Base-by-base conservation (phyloP, 2,888 invertebrate genomes). In the Spisula subtruncata region DNA sequence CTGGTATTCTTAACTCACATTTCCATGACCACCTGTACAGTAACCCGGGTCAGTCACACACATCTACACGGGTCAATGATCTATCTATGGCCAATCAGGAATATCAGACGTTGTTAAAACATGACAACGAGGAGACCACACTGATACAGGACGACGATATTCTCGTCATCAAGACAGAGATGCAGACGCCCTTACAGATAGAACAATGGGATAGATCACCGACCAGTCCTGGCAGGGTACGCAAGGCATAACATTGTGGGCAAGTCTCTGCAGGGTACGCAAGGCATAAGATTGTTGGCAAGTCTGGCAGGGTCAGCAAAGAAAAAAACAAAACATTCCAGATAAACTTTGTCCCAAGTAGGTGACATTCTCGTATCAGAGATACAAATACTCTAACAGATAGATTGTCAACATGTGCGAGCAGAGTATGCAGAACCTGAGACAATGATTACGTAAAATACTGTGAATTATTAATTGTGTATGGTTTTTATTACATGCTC, bases 141-240 rank as follows among this genome's bases (percentile, higher is more conserved):
- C 25, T 86, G 12, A 60, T 86, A 16, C 54, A 51, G 20, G 32
- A 86, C 56, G 48, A 71, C 18, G 71, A 66, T 10, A 81, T 85
- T 41, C 35, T 83, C n/a, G 46, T 85, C 8, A 41, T 84, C 18
- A 87, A 81, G 20, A 84, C 75, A 35, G 86, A 84, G 60, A 83
- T 86, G 25, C 86, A 89, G 80, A 89, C 87, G n/a, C 91, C 91
- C n/a, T 48, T 91, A 18, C 83, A 84, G 20, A 92, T 92, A 81
- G 90, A 92, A 85, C 89, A 89, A 32, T 92, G 92, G 92, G 92
- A 92, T 75, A 87, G 89, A 25, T 92, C 92, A 12, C 92, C 92
- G 6, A 92, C 92, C 16, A 91, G 92, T 51, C 92, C 92, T 18
- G 92, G 92, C 8, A 90, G 87, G 81, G 60, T 81, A 60, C 25